Base-by-base conservation (phyloP, 2,797 vertebrate genomes). In the Mormyrops attenuatus region DNA sequence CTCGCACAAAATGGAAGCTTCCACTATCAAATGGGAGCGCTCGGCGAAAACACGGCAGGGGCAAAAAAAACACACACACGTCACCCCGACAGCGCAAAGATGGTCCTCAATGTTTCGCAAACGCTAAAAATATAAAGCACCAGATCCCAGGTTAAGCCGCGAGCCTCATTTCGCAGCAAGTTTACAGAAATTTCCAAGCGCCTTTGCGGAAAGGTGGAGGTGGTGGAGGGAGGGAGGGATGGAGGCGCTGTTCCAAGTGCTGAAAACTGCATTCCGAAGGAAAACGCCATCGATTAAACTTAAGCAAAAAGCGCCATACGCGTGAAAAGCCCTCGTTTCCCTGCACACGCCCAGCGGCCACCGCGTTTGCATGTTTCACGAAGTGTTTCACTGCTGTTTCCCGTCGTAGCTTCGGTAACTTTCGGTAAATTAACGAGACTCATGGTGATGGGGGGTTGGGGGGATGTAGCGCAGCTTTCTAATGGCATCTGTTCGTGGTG, bases 1-100 rank as follows among this genome's bases (percentile, higher is more conserved):
- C 95, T 93, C 93, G 94, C 95, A 97, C 97, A 98, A 98, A 98
- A 99, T 99, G 98, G 98, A 98, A 97, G 97, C 97, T 97, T 98
- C 98, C 98, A 97, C 97, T 96, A 97, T 95, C 94, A 96, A 97
- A 97, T 90, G 95, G 96, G 95, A 93, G 94, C 93, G 94, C 91
- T 90, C 90, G 93, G 94, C 92, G 88, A 94, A 94, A 94, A 92
- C 84, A 53, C 49, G 6, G 69, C 60, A 84, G 50, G 38, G 82
- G 91, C 86, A 77, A 89, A 88, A 84, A 47, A 34, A 30, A 30
- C 26, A 30, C 26, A 30, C 26, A 20, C 87, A 49, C 30, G 53
- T 26, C 80, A 55, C 13, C 55, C 15, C 41, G 9, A 57, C 11
- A 60, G 34, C 22, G 3, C 7, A 17, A 3, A 11, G 50, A 53